Base-by-base conservation (phyloP, 2,888 invertebrate genomes). In the Mechanitis messenoides region DNA sequence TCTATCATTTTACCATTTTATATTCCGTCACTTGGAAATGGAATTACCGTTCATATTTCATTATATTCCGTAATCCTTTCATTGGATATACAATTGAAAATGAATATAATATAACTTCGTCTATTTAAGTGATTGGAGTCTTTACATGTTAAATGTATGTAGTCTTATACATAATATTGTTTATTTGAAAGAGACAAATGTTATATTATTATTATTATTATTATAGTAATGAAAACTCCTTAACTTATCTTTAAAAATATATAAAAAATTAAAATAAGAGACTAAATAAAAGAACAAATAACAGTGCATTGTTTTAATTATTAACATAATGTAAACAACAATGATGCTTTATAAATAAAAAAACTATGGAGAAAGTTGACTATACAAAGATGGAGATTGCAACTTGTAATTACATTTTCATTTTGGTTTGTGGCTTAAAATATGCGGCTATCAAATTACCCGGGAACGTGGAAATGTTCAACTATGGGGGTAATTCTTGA, bases 401-500 rank as follows among this genome's bases (percentile, higher is more conserved):
- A 61, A 66, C 69, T 67, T 64, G 65, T 58, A 63, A 67, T 70
- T 67, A 67, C 62, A 65, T 61, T 65, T 71, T 64, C 65, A 62
- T 69, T 68, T 66, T 62, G 66, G 62, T 67, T 47, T 65, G 68
- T 57, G 68, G 69, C 61, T 65, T 67, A 61, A 67, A 68, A 67
- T 67, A 61, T 62, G 61, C 65, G 65, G 64, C 64, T 45, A 42
- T 50, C 64, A 63, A 59, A 63, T 50, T 56, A 61, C 46, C 53
- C 38, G 28, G 54, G 53, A 53, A 50, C 59, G 58, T 61, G 56
- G 55, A 67, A 65, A 65, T 58, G 50, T 50, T 59, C 46, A 61
- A 61, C 63, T 63, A 68, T 38, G 73, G 71, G 1, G 75, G 79
- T 12, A 80, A 66, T 9, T 62, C 67, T n/a, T 53, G 62, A 0